phyloP scores from a whole-genome alignment of 2,797 vertebrate genomes.

The Synaphobranchus kaupii region DNA sequence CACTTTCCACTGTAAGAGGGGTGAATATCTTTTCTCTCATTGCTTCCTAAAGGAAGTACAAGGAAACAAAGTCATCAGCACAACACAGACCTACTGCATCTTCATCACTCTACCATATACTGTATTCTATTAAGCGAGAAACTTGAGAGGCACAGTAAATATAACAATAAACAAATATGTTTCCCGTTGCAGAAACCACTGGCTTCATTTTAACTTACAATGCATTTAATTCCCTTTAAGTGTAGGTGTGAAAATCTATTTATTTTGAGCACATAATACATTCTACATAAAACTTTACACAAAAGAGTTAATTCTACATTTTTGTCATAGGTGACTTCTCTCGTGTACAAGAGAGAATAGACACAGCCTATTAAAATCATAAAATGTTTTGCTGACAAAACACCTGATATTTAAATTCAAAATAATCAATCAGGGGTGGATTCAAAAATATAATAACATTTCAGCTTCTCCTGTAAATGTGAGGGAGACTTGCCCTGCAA shows the following conservation, averaged over 20 bases:
- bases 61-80: background rate
- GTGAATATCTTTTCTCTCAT: conserved; percentile 95
- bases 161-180: background rate
- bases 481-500: too few species aligned
- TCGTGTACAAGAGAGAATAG: too few species aligned
- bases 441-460: background rate
- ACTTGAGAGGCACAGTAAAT: background rate
- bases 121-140: background rate
- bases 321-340: too few species aligned
- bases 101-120: background rate
- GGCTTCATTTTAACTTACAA: too few species aligned
- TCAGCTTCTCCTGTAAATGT: too few species aligned
- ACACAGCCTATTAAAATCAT: background rate
- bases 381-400: background rate
- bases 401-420: background rate
- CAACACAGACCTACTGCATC: background rate
- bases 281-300: too few species aligned
- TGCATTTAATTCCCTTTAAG: too few species aligned
- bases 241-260: too few species aligned
- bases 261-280: too few species aligned
- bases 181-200: too few species aligned
- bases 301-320: too few species aligned
- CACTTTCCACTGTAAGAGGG: conserved; percentile 91
- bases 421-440: background rate
- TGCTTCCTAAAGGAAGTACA: conserved; percentile 76